Base-by-base conservation (phyloP, 2,888 invertebrate species). In the Endomychus coccineus region DNA sequence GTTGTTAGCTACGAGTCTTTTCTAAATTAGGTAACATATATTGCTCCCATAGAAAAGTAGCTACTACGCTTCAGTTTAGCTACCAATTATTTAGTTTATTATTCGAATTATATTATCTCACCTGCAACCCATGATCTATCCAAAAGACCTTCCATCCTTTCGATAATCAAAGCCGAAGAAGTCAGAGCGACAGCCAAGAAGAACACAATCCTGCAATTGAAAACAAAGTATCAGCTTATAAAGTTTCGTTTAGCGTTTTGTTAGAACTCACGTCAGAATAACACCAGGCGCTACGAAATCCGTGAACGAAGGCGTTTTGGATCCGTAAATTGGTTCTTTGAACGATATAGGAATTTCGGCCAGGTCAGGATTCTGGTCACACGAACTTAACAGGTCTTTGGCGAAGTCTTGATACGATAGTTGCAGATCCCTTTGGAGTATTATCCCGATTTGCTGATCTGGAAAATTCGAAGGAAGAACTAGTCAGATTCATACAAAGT, bases 251-350 rank as follows among this genome's bases (percentile, higher is more conserved):
- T 16, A 9, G 12, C 12, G 11, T 16, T 23, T 16, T 1, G 30
- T 15, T n/a, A 24, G 13, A 31, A 73, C 82, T 79, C 67, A 90
- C 89, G 89, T 90, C 49, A 94, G 69, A 54, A 94, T 91, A 44
- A 95, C 90, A 48, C 94, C 94, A 25, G 94, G 94, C 9, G 94
- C 94, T 42, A 95, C 94, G 67, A 94, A 95, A 66, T 94, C 91
- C 1, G 92, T 92, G 60, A 95, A 95, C 9, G 87, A 90, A 2
- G 94, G 91, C 60, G 88, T 82, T 62, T 78, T 83, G 39, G 81
- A 80, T 34, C 90, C 91, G 62, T 90, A 91, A 58, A 91, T 85
- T 24, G 91, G 90, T 43, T 86, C 78, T 58, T 83, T 80, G 68
- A 90, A 89, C 67, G 88, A 84, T 52, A 89, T 88, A 9, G 89